Percentiles rank a stretch among this genome's conserved stretches.
phyloP scores from a whole-genome alignment of 2,888 invertebrate genomes.

The Pseudococcus longispinus region DNA sequence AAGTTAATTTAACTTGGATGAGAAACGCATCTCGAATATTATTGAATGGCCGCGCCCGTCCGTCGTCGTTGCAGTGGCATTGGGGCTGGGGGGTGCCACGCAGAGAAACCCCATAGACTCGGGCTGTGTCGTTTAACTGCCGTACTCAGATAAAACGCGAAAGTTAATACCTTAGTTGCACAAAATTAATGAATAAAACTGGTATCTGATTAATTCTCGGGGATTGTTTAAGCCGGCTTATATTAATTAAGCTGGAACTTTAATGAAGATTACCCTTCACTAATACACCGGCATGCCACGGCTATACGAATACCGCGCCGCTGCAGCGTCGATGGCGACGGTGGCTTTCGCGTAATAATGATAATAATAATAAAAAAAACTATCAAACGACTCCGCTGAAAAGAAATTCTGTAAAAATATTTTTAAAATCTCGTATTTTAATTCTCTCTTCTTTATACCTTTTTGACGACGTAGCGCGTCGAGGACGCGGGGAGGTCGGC shows the following conservation, averaged over 20 bases:
- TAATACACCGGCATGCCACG: conserved; percentile 31
- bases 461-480: neutral
- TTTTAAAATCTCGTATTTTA: conserved; percentile 25
- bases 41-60: neutral
- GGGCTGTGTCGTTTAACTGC: conserved; percentile 29
- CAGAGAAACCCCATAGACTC: conserved; percentile 5
- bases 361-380: conserved; percentile 37
- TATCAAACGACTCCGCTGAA: conserved; percentile 35
- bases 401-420: conserved; percentile 39
- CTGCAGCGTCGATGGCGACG: neutral
- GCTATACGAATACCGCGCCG: neutral
- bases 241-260: conserved; percentile 50
- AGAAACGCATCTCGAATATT: conserved; percentile 4
- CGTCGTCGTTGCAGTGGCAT: neutral
- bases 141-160: conserved; percentile 40
- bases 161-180: conserved; percentile 49
- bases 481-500: neutral
- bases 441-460: conserved; percentile 3
- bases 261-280: conserved; percentile 48
- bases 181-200: conserved; percentile 53
- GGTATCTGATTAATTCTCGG: conserved; percentile 52
- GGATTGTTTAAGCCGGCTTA: conserved; percentile 52
- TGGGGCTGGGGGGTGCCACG: neutral
- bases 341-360: neutral
- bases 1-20: neutral